Base-by-base conservation (phyloP, 2,888 invertebrate species). In the Pristionchus entomophagus region DNA sequence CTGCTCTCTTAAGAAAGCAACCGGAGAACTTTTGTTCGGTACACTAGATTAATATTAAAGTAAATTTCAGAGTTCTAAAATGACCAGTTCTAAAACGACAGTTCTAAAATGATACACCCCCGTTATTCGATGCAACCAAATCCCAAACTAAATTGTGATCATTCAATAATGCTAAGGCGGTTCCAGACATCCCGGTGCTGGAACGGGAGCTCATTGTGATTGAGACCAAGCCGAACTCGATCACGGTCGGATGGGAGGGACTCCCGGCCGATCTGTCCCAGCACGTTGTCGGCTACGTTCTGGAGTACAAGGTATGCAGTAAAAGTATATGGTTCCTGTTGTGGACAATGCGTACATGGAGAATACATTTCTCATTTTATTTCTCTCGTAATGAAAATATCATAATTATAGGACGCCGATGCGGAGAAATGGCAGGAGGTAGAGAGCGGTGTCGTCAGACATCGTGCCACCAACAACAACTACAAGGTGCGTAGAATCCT, bases 191-290 rank as follows among this genome's bases (percentile, higher is more conserved):
- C 77, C 93, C 93, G n/a, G 93, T 93, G 45, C 88, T 93, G 77
- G 93, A 93, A 86, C 77, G 88, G 14, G 91, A 90, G 53, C 88
- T 93, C 19, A 90, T 90, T 53, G 89, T 93, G 41, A 89, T 89
- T 83, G 92, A 91, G 65, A 92, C 90, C 80, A 91, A 91, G 82
- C 91, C 93, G 26, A 92, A 92, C 77, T 91, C 92, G 86, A 92
- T 93, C 78, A 92, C 92, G 14, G 88, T 93, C 51, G 88, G 90
- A 80, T 93, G 93, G 92, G 90, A 92, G 38, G 93, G 93, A 45
- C 88, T 94, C 19, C 89, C 91, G 17, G 89, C 89, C 32, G 89
- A 90, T 65, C 87, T 89, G 65, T 69, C 77, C 4, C 29, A 38
- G 56, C 81, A 81, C 22, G 62, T 85, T 1, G 89, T 90, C 65